A percentile compares a stretch with the other conserved stretches of the same genome.
These are phyloP conservation scores for Peromyscus melanophrys DNA, from an alignment of 2,797 vertebrate species.

Conservation along the genomic window DNA sequence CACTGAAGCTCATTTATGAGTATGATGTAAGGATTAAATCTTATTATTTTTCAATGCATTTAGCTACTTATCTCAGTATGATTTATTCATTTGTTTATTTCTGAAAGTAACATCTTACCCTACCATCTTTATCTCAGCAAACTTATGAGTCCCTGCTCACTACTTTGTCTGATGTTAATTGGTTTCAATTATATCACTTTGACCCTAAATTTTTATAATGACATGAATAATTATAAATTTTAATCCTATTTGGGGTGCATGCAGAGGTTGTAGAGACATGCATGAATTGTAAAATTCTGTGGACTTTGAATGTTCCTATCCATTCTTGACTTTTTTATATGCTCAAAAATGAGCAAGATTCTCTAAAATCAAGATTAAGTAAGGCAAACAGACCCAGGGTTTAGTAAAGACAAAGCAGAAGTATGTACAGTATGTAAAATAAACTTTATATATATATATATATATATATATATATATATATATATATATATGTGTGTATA, in stretches of 20 bases:
- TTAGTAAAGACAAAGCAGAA: not conserved
- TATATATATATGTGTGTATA: too few species aligned
- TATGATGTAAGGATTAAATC: not conserved
- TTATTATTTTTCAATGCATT: not conserved
- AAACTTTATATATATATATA: not conserved
- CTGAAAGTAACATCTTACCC: too few species aligned
- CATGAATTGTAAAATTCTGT: not conserved
- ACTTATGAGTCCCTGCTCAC: not conserved
- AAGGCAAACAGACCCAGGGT: not conserved
- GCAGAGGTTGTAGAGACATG: not conserved
- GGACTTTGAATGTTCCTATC: not conserved
- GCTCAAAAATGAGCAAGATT: too few species aligned
- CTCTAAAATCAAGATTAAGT: not conserved
- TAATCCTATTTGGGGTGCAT: not conserved
- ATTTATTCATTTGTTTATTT: not conserved
- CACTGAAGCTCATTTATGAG: not conserved
- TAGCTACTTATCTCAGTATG: not conserved
- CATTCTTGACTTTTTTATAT: not conserved
- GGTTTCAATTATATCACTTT: not conserved
- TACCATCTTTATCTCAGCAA: not conserved
- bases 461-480: too few species aligned
- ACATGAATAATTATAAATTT: not conserved
- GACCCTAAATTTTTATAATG: not conserved
- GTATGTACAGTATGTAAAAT: not conserved
- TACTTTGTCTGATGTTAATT: not conserved